Percentiles rank a stretch among this genome's conserved stretches.
Conservation (phyloP, 2,888 invertebrate genomes). For the Hoplodrina ambigua region DNA sequence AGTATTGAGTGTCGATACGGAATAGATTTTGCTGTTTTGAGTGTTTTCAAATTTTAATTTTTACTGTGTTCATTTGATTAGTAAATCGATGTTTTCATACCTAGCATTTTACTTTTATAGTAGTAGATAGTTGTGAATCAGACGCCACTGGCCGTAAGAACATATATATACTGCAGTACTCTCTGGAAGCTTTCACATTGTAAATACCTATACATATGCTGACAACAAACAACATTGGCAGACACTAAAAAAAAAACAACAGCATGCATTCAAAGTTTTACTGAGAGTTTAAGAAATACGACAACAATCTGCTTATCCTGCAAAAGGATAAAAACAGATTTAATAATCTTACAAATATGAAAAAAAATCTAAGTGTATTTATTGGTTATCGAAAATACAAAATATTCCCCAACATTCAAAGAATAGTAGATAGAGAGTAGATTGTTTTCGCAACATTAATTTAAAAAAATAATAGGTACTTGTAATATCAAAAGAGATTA, state of each 20-base stretch:
- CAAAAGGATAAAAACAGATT: slow-evolving; percentile 25
- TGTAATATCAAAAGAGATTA: slow-evolving; percentile 47
- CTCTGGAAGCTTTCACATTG: slow-evolving; percentile 36
- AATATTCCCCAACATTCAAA: slow-evolving; percentile 13
- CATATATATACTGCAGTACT: not conserved
- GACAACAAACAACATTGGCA: not conserved
- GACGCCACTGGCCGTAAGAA: not conserved
- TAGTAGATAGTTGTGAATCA: slow-evolving; percentile 4
- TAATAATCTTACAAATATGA: slow-evolving; percentile 8
- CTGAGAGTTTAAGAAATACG: slow-evolving; percentile 35
- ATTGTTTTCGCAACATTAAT: slow-evolving; percentile 27
- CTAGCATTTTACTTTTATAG: slow-evolving; percentile 3
- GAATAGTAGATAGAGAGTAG: slow-evolving; percentile 33
- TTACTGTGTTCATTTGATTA: slow-evolving; percentile 36
- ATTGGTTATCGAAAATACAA: slow-evolving; percentile 5
- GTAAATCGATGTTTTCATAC: slow-evolving; percentile 27
- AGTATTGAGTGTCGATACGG: slow-evolving; percentile 39
- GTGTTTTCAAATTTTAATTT: slow-evolving; percentile 37
- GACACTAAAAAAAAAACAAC: not conserved
- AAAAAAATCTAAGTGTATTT: not conserved
- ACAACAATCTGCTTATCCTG: slow-evolving; percentile 38
- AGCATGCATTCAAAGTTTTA: slow-evolving; percentile 40
- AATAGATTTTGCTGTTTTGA: slow-evolving; percentile 31
- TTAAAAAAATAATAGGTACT: slow-evolving; percentile 30
- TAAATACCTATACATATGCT: slow-evolving; percentile 16